Conservation (phyloP, 1,140 invertebrate genomes). For the Chelonus insularis region DNA sequence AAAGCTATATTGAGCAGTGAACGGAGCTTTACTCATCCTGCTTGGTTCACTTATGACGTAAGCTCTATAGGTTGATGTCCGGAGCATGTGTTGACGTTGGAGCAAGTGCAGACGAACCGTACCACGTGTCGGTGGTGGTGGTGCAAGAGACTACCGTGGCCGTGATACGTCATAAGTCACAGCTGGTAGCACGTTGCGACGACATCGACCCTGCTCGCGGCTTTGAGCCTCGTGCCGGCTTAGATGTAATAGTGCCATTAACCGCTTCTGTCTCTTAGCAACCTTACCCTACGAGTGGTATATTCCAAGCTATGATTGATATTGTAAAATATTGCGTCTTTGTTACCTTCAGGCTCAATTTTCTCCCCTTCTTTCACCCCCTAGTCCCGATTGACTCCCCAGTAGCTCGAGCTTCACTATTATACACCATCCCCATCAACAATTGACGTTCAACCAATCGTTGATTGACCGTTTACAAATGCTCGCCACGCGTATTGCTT, state of each 20-base stretch:
- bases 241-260: conserved; percentile 51
- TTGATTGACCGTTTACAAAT: conserved; percentile 31
- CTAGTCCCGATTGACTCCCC: not conserved
- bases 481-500: conserved; percentile 3
- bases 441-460: conserved; percentile 6
- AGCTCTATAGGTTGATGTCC: not conserved
- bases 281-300: conserved; percentile 39
- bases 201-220: conserved; percentile 38
- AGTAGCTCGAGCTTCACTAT: not conserved
- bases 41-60: not conserved
- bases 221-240: conserved; percentile 23
- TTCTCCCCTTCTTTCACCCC: not conserved
- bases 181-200: conserved; percentile 53
- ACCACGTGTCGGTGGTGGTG: not conserved
- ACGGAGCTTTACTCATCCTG: not conserved
- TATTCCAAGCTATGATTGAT: conserved; percentile 52
- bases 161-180: conserved; percentile 54
- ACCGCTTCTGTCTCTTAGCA: conserved; percentile 52
- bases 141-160: conserved; percentile 20
- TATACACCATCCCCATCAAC: not conserved
- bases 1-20: not conserved
- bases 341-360: not conserved
- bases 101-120: not conserved
- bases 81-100: not conserved
- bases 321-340: conserved; percentile 42